Evolutionary conservation across 2,113 vertebrate genomes (phyloP).

Genomic region (Stictonetta naevosa): DNA sequence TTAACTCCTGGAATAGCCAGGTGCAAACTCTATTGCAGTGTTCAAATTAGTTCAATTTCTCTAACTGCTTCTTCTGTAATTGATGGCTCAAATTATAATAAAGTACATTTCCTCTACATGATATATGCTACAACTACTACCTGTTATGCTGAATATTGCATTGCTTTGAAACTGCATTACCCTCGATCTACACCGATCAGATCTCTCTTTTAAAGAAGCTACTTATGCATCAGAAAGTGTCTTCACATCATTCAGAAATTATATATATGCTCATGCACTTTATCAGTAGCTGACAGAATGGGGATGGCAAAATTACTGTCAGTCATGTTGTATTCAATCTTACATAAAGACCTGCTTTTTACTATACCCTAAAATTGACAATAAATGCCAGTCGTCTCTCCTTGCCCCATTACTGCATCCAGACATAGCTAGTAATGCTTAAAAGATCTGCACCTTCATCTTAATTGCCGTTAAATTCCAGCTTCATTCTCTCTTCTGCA

Average conservation of each 20-base stretch:
- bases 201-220: conserved; percentile 37
- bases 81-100: conserved; percentile 59
- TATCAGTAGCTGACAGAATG: conserved; percentile 60
- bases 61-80: conserved; percentile 58
- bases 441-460: conserved; percentile 3
- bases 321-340: conserved; percentile 65
- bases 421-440: conserved; percentile 17
- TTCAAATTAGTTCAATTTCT: conserved; percentile 61
- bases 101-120: conserved; percentile 48
- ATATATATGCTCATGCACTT: conserved; percentile 66
- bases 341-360: conserved; percentile 63
- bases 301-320: conserved; percentile 65
- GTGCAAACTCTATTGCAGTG: conserved; percentile 58
- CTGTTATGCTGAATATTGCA: conserved; percentile 65
- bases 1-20: conserved; percentile 61
- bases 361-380: conserved; percentile 63
- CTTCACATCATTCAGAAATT: conserved; percentile 69
- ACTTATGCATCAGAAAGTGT: conserved; percentile 62
- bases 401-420: conserved; percentile 38
- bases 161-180: conserved; percentile 57
- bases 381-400: conserved; percentile 56
- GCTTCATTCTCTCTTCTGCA: background rate
- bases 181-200: background rate
- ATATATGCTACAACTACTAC: conserved; percentile 59
- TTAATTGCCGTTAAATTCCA: conserved; percentile 22